Base-by-base conservation (phyloP, 2,888 invertebrate species). In the Metacarcinus magister region DNA sequence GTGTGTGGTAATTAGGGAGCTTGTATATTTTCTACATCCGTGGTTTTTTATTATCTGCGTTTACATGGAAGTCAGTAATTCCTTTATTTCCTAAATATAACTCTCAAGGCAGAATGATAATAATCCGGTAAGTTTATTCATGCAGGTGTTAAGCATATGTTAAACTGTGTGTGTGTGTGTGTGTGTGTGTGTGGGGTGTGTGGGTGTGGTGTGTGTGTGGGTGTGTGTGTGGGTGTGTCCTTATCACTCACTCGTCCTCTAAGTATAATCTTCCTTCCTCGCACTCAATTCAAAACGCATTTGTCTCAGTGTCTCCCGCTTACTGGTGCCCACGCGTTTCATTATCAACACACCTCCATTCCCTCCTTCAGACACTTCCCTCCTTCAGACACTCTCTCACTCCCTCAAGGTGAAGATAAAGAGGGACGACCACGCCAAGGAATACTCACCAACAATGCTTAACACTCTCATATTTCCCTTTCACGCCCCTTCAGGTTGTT, bases 141-240 rank as follows among this genome's bases (percentile, higher is more conserved):
- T 75, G 75, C 75, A 28, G 28, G 75, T 75, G 75, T 75, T 75
- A n/a, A 8, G 28, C n/a, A 0, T 75, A 75, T 75, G 28, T 75
- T 75, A 75, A 28, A n/a, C 87, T 87, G 39, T 87, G 39, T 39
- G 54, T 54, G 54, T 54, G 54, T 54, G 54, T 54, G 54, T 54
- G 54, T 54, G 54, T 54, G 48, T 67, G 67, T 67, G 67, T 67
- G 82, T 82, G 82, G n/a, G 82, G 82, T 82, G 82, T 5, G 82
- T 82, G 82, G 0, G 82, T 28, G 82, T 82, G 82, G 82, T 82
- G 82, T 82, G 82, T 16, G 82, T 10, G 82, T 87, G 39, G 0
- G 39, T 39, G 39, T 39, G 39, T 39, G 39, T 0, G 39, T 39
- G 39, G 0, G 39, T 16, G 67, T 16, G 67, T 23, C 19, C 23